Evolutionary conservation across 2,888 invertebrate genomes (phyloP).

Genomic region (Scelioninae gen. 1): DNA sequence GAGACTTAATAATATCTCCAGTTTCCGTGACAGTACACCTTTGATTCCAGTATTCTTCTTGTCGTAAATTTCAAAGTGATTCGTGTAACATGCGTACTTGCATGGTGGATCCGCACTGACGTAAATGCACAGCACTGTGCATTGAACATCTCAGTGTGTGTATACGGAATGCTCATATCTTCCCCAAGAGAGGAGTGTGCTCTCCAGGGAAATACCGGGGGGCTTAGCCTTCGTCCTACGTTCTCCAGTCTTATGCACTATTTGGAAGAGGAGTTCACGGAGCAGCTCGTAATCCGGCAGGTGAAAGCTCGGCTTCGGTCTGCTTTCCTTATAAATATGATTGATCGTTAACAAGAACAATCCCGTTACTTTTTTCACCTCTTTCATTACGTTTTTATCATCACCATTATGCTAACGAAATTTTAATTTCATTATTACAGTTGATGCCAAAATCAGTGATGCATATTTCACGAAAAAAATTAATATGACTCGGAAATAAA

Average conservation of each 20-base stretch:
- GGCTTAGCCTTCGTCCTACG: slow-evolving; percentile 62
- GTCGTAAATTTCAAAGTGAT: slow-evolving; percentile 57
- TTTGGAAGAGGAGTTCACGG: slow-evolving; percentile 51
- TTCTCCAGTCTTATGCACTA: slow-evolving; percentile 57
- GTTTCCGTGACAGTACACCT: slow-evolving; percentile 24
- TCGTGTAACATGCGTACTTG: slow-evolving; percentile 48
- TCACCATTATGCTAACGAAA: slow-evolving; percentile 34
- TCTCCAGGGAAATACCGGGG: slow-evolving; percentile 63
- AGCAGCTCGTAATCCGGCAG: slow-evolving; percentile 55
- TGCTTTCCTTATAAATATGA: slow-evolving; percentile 58
- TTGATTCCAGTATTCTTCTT: slow-evolving; percentile 46
- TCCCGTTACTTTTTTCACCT: slow-evolving; percentile 12
- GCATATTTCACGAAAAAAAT: no score
- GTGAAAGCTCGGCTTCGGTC: slow-evolving; percentile 51
- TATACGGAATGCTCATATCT: slow-evolving; percentile 41
- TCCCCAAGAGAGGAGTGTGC: slow-evolving; percentile 43
- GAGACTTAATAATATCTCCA: slow-evolving; percentile 36
- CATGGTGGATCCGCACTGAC: slow-evolving; percentile 35
- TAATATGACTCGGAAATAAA: no score
- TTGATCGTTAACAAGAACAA: slow-evolving; percentile 60
- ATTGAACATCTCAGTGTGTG: slow-evolving; percentile 27
- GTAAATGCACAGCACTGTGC: slow-evolving; percentile 48
- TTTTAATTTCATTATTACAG: slow-evolving; percentile 37
- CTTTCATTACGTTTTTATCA: slow-evolving; percentile 37
- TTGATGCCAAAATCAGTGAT: no score